These are phyloP conservation scores for Monopis laevigella DNA, from an alignment of 2,888 invertebrate species.

Conservation along the genomic window DNA sequence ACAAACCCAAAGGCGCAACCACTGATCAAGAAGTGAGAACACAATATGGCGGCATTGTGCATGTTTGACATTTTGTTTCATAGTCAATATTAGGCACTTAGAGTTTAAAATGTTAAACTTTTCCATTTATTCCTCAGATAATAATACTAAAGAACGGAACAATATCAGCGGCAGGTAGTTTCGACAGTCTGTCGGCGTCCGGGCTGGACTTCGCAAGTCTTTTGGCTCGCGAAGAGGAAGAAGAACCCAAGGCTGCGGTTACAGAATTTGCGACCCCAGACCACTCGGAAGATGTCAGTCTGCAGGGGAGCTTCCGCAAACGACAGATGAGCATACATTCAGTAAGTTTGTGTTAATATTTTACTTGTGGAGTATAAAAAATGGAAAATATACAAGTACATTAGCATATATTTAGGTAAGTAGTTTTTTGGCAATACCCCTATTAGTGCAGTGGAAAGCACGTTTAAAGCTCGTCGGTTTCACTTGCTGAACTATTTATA, in stretches of 20 bases:
- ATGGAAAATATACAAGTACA: too few species aligned
- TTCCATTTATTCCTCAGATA: conserved; percentile 44
- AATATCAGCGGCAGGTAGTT: conserved; percentile 73
- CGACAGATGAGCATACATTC: conserved; percentile 61
- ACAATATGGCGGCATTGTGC: too few species aligned
- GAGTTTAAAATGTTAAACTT: conserved; percentile 6
- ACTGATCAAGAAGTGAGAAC: too few species aligned
- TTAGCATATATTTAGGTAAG: too few species aligned
- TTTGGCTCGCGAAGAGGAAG: conserved; percentile 62
- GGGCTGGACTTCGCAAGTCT: conserved; percentile 83
- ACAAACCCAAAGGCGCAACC: too few species aligned
- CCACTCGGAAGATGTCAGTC: conserved; percentile 32
- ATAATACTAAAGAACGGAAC: conserved; percentile 67
- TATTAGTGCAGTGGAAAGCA: too few species aligned
- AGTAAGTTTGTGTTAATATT: too few species aligned
- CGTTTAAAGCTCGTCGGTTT: too few species aligned
- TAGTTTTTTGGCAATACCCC: too few species aligned
- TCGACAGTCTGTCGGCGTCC: conserved; percentile 74
- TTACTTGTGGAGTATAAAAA: too few species aligned
- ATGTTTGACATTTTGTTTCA: background rate
- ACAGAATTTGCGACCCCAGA: conserved; percentile 24
- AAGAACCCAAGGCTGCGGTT: conserved; percentile 29
- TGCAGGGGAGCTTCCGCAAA: conserved; percentile 52
- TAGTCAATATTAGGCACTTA: conserved; percentile 10
- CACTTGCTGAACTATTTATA: too few species aligned